These are phyloP conservation scores for Oreortyx pictus DNA, from an alignment of 2,797 vertebrate genomes.

Conservation along the genomic window DNA sequence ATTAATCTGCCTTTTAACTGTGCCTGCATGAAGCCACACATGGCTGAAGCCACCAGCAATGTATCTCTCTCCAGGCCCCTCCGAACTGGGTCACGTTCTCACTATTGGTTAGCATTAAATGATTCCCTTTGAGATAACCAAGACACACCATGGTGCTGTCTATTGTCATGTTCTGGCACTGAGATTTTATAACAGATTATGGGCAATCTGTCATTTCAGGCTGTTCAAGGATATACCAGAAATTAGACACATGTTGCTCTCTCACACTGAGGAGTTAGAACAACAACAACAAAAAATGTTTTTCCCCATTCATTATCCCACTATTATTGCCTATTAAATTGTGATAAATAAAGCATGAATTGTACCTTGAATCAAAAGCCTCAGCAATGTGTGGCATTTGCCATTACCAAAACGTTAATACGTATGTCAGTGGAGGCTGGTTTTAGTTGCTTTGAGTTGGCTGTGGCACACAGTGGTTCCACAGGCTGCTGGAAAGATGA, in stretches of 20 bases:
- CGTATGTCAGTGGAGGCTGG: not conserved
- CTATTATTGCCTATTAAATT: not conserved
- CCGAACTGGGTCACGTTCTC: slow-evolving; percentile 62
- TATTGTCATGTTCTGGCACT: slow-evolving; percentile 61
- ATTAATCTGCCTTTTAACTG: slow-evolving; percentile 78
- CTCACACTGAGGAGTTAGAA: slow-evolving; percentile 8
- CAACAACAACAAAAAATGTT: not conserved
- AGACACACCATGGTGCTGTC: not conserved
- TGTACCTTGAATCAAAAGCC: not conserved
- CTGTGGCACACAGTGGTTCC: not conserved
- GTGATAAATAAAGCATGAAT: not conserved
- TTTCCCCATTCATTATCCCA: not conserved
- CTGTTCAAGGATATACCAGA: slow-evolving; percentile 56
- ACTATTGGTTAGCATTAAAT: slow-evolving; percentile 45
- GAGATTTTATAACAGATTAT: slow-evolving; percentile 62
- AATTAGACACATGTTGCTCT: slow-evolving; percentile 57
- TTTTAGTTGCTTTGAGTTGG: not conserved
- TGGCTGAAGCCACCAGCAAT: slow-evolving; percentile 56
- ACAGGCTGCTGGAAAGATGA: not conserved
- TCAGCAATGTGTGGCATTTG: not conserved
- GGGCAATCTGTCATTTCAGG: slow-evolving; percentile 71
- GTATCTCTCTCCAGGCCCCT: slow-evolving; percentile 61
- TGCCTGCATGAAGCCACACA: slow-evolving; percentile 64
- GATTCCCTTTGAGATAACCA: slow-evolving; percentile 40
- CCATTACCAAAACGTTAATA: not conserved